These are phyloP conservation scores for Xestoiulus laeticollis DNA, from an alignment of 2,888 invertebrate genomes.

Conservation along the genomic window DNA sequence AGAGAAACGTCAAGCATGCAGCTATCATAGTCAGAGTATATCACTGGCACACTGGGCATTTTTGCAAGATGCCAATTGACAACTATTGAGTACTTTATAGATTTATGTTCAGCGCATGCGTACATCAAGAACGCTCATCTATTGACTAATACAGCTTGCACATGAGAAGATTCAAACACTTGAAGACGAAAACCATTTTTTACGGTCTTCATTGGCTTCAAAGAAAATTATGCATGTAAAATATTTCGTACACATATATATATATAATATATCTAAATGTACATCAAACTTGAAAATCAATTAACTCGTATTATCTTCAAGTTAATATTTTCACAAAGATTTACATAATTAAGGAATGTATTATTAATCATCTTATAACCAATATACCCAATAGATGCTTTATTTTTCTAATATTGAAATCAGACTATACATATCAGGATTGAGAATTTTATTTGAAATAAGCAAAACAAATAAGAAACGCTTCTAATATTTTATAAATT, in stretches of 20 bases:
- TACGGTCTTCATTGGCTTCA: background rate
- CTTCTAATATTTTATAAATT: no score
- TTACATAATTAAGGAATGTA: no score
- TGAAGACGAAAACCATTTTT: background rate
- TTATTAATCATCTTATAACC: no score
- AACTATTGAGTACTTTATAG: background rate
- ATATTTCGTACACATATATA: background rate
- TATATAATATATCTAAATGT: background rate
- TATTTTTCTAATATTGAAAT: no score
- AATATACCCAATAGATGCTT: no score
- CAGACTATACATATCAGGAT: no score
- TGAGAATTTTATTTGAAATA: no score
- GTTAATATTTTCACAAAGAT: background rate
- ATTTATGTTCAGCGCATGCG: constrained; percentile 2
- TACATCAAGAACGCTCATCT: background rate
- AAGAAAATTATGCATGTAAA: background rate
- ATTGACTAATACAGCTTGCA: background rate
- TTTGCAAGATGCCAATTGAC: constrained; percentile 8
- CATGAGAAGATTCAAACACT: background rate
- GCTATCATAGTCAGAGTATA: background rate
- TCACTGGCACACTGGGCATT: background rate
- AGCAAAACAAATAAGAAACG: no score
- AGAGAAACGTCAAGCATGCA: background rate
- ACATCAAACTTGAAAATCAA: background rate
- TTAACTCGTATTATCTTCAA: background rate